A percentile compares a stretch with the other conserved stretches of the same genome.
These are phyloP conservation scores for Macrostomum lignano DNA, from an alignment of 1,140 invertebrate genomes.

Conservation along the genomic window DNA sequence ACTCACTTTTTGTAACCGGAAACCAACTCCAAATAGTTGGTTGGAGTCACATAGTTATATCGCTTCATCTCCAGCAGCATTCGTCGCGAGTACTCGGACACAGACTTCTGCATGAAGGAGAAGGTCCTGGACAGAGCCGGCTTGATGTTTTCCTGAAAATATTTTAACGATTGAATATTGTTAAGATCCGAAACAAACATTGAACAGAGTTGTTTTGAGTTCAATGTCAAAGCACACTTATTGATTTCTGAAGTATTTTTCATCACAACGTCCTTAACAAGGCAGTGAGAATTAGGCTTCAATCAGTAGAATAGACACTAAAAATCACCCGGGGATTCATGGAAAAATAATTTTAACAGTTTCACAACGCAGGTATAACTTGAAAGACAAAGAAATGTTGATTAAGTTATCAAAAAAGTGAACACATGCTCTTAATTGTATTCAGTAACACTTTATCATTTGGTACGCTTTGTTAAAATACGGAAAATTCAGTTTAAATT, in stretches of 20 bases:
- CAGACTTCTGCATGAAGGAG: conserved; percentile 36
- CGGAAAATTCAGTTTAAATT: too few relatives aligned
- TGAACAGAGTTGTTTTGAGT: too few relatives aligned
- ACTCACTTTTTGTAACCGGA: conserved; percentile 48
- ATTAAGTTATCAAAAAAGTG: too few relatives aligned
- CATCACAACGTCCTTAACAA: not conserved
- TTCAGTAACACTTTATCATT: conserved; percentile 8
- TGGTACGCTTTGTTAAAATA: not conserved
- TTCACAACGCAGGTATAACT: too few relatives aligned
- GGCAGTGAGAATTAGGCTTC: too few relatives aligned
- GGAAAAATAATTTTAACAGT: too few relatives aligned
- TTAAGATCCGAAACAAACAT: too few relatives aligned
- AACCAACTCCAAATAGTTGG: conserved; percentile 55
- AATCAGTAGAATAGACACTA: not conserved
- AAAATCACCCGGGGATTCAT: not conserved
- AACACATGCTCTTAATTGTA: too few relatives aligned
- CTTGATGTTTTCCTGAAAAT: conserved; percentile 31
- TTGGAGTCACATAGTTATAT: conserved; percentile 58
- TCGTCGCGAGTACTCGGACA: conserved; percentile 40
- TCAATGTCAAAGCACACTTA: too few relatives aligned
- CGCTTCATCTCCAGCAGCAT: conserved; percentile 51
- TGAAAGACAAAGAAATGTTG: too few relatives aligned
- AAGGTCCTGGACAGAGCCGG: conserved; percentile 41
- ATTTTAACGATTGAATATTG: too few relatives aligned
- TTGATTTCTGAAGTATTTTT: not conserved